Evolutionary conservation across 2,797 vertebrate species (phyloP), one percentile per base, ranked within the genome.

Genomic region (Malacoctenus gilli): DNA sequence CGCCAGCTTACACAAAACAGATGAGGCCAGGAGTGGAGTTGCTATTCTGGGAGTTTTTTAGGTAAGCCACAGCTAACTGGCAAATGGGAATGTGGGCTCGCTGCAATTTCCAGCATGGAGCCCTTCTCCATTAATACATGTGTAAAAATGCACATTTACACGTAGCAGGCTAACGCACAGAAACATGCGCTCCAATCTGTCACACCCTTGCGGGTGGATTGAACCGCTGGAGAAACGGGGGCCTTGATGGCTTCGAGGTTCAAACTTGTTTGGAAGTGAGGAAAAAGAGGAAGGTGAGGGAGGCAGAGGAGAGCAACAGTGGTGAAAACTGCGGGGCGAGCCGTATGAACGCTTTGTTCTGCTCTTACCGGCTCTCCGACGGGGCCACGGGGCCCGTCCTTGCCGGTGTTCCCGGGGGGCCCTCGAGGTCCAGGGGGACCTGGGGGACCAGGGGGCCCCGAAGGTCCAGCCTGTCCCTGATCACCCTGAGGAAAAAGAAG

Each of bases 351-450:
- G 48, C 5, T 40, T 52, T 34, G 37, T 34, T 66, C 19, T 34
- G n/a, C 47, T 80, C 94, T 94, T 93, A 98, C 96, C 66, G 61
- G 80, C 32, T 92, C 91, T 82, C 96, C 96, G 72, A 91, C 72
- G 56, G 89, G 88, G 73, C 96, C 96, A 61, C 89, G 91, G 51
- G 95, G 95, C 16, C 96, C 96, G 19, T 98, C 96, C 77, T 93
- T 96, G 70, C 96, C 96, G 0, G 92, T 96, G 87, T 95, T 94
- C 16, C 96, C 96, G 63, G 95, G 95, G 73, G 96, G 94, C 22
- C 96, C 96, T 56, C 93, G 88, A 61, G 93, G 92, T 34, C 96
- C 96, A 8, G 95, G 95, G 12, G 91, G 91, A 57, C 96, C 96
- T 41, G 96, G 94, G 0, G 89, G 94, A 41, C 96, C 96, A 0